Evolutionary conservation across 1,140 invertebrate genomes (phyloP), one percentile per base, ranked within the genome.

Genomic region (Paraescarpia echinospica): DNA sequence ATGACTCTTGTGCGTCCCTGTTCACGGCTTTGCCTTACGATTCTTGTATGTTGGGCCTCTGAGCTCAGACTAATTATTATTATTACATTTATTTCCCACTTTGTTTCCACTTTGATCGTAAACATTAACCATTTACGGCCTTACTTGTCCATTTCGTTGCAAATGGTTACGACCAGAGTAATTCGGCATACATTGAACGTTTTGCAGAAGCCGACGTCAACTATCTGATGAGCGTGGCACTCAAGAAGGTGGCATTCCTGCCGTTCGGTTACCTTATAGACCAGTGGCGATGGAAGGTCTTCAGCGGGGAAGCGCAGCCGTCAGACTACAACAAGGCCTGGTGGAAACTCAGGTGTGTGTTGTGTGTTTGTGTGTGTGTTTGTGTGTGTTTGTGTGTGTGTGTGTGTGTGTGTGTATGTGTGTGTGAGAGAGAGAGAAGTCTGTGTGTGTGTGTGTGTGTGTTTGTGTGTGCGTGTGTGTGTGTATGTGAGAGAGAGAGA

Each of bases 261-360:
- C 98, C 98, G 0, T 99, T 98, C 95, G 98, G 98, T 0, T 98
- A 98, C 94, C 96, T 98, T 4, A 97, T 98, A 95, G 98, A 99
- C 95, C 96, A 97, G 93, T 99, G 98, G 97, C 96, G 98, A 22
- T 99, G 98, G 97, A 97, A 97, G 41, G 97, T 99, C 33, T 99
- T 98, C 96, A 97, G 97, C 90, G 98, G 98, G 0, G 97, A 97
- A 93, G 97, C 97, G 0, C 96, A 96, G 0, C 96, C 97, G 4
- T 97, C 97, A 9, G 96, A 98, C 35, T 98, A 98, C 95, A 98
- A 98, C 94, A 97, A 97, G 93, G 96, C 97, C 92, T 98, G 97
- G 97, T 98, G 98, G 97, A 97, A 98, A 95, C 96, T 98, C 93
- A 97, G 97, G 97, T 97, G 97, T 97, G 48, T 18, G 59, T 1